phyloP scores from a whole-genome alignment of 2,113 vertebrate genomes.

The Aix galericulata region DNA sequence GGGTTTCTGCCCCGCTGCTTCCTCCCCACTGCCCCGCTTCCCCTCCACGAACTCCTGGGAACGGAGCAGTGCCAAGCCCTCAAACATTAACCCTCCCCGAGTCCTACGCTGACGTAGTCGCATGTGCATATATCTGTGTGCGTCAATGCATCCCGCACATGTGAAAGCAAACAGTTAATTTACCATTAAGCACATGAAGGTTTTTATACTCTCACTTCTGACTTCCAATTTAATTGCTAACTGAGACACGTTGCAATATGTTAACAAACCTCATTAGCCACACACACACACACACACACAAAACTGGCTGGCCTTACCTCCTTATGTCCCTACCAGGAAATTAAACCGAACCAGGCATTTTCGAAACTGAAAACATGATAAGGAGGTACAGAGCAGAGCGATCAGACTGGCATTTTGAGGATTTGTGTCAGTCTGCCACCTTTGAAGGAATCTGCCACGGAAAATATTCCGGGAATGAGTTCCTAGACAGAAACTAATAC shows the following conservation, averaged over 20 bases:
- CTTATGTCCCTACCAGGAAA: not conserved
- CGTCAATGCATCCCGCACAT: too few species aligned
- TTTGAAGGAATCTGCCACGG: slow-evolving; percentile 28
- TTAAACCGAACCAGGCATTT: not conserved
- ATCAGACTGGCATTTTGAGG: not conserved
- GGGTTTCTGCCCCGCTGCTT: not conserved
- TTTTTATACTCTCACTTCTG: not conserved
- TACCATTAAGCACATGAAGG: not conserved
- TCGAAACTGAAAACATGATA: not conserved
- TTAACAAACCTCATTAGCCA: not conserved
- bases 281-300: not conserved
- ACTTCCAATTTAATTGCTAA: not conserved
- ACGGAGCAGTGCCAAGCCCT: not conserved
- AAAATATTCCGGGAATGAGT: slow-evolving; percentile 32
- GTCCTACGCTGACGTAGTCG: not conserved
- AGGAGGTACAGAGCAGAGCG: not conserved
- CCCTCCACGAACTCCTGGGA: not conserved
- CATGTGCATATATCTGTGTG: not conserved
- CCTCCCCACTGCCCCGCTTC: not conserved
- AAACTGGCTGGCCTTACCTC: too few species aligned
- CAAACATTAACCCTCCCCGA: not conserved
- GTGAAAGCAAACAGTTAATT: not conserved
- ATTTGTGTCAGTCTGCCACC: slow-evolving; percentile 30
- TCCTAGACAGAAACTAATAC: slow-evolving; percentile 17
- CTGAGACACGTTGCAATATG: not conserved